A percentile compares a stretch with the other conserved stretches of the same genome.
These are phyloP conservation scores for Cremastinae sp. DNA, from an alignment of 2,888 invertebrate genomes.

Conservation along the genomic window DNA sequence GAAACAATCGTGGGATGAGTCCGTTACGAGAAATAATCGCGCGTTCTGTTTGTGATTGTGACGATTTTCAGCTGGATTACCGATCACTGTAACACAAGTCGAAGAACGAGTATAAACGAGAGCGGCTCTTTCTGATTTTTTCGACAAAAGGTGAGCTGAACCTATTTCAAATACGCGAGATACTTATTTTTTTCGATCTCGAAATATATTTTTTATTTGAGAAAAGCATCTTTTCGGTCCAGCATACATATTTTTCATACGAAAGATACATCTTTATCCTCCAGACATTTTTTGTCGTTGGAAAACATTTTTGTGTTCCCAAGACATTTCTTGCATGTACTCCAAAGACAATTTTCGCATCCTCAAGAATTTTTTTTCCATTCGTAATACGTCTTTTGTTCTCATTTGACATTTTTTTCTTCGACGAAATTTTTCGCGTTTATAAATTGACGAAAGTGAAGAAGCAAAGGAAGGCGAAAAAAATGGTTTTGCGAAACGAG, in stretches of 20 bases:
- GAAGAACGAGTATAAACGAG: slow-evolving; percentile 33
- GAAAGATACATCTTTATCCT: too few relatives aligned
- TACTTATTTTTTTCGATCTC: too few relatives aligned
- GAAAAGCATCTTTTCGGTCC: too few relatives aligned
- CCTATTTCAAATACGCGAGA: too few relatives aligned
- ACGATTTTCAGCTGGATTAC: slow-evolving; percentile 55
- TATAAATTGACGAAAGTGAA: background rate
- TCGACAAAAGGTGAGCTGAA: background rate
- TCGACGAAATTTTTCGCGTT: background rate
- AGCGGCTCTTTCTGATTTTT: background rate
- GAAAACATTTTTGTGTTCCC: too few relatives aligned
- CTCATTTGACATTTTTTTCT: background rate
- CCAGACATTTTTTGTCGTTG: too few relatives aligned
- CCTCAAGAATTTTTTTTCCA: too few relatives aligned
- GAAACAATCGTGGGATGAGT: slow-evolving; percentile 2
- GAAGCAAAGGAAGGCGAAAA: too few relatives aligned
- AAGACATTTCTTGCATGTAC: too few relatives aligned
- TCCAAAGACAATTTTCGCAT: too few relatives aligned
- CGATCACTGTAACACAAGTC: slow-evolving; percentile 17
- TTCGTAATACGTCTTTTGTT: background rate
- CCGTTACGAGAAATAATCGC: slow-evolving; percentile 13
- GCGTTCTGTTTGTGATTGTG: slow-evolving; percentile 58
- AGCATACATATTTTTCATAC: too few relatives aligned
- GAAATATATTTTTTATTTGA: too few relatives aligned
- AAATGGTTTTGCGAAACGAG: background rate